Evolutionary conservation across 2,797 vertebrate genomes (phyloP), one percentile per base, ranked within the genome.

Genomic region (Brotula barbata): DNA sequence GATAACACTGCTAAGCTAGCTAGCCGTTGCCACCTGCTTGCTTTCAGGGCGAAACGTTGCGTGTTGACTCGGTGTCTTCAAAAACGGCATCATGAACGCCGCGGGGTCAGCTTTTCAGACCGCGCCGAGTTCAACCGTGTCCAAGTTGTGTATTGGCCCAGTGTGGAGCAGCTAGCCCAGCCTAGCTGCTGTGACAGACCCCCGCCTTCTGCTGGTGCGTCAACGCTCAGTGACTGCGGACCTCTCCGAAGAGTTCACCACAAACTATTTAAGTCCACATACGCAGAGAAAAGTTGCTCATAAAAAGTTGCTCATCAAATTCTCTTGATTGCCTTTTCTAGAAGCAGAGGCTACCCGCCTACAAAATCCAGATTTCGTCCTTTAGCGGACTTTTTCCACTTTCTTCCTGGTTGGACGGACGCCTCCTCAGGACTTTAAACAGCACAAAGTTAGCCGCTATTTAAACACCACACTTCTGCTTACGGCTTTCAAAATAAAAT

Each of bases 391-490:
- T 75, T 68, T 70, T 56, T 41, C 48, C 58, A 15, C 66, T 71
- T 77, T 78, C 81, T 90, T 91, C 89, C 89, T 87, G 89, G 77
- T 85, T 74, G 58, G 68, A 59, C 70, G 34, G 57, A 77, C 80
- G 73, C 77, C 70, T 58, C 71, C 68, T 73, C 79, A 46, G 12
- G 13, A 17, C 61, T 77, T 51, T 50, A 11, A 45, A 44, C 42
- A 0, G 55, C 15, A n/a, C 2, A 39, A 66, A 0, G 13, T 6
- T 33, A 23, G 3, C 48, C 1, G 8, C 25, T 14, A n/a, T 17
- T 0, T 3, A 19, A 20, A 23, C 21, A 0, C 0, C 1, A 0
- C 11, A 36, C 41, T 52, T 81, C 82, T 79, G 65, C 14, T 3
- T 0, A 1, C 0, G 2, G 1, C 14, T 55, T 77, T 77, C 76